phyloP scores from a whole-genome alignment of 2,797 vertebrate species.

The Peromyscus melanophrys region DNA sequence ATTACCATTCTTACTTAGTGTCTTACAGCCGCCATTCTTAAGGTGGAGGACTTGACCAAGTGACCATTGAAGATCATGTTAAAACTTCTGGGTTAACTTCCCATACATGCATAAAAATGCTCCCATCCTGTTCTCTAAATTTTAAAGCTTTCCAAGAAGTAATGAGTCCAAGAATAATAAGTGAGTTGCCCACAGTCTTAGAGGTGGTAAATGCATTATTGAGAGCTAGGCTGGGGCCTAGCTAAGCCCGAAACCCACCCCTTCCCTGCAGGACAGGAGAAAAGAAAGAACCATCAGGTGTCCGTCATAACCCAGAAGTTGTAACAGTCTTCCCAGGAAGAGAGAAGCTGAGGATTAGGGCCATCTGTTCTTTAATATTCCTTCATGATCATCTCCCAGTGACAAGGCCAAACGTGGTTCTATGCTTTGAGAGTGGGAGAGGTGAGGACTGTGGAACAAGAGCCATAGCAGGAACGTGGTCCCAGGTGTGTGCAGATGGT shows the following conservation, averaged over 20 bases:
- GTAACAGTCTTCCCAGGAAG: neutral
- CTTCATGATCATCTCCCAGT: neutral
- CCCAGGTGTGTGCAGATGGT: conserved; percentile 73
- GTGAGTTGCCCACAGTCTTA: neutral
- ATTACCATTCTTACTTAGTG: conserved; percentile 64
- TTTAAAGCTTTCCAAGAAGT: conserved; percentile 67
- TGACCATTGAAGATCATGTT: conserved; percentile 51
- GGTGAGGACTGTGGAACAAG: conserved; percentile 35
- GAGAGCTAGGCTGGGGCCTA: neutral
- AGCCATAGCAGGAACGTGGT: conserved; percentile 68
- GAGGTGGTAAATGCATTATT: neutral
- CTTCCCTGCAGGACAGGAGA: neutral
- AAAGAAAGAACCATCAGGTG: neutral
- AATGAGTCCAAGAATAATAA: conserved; percentile 66
- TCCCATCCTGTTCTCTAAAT: conserved; percentile 54
- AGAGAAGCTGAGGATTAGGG: neutral
- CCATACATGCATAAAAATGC: conserved; percentile 52
- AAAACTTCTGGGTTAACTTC: conserved; percentile 55
- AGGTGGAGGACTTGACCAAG: conserved; percentile 55
- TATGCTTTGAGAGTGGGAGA: conserved; percentile 38
- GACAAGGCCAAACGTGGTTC: neutral
- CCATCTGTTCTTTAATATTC: neutral
- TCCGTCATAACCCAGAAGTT: neutral
- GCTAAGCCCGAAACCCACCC: neutral
- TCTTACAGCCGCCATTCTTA: conserved; percentile 44